These are phyloP conservation scores for Strigamia crassipes DNA, from an alignment of 2,888 invertebrate genomes.

Conservation along the genomic window DNA sequence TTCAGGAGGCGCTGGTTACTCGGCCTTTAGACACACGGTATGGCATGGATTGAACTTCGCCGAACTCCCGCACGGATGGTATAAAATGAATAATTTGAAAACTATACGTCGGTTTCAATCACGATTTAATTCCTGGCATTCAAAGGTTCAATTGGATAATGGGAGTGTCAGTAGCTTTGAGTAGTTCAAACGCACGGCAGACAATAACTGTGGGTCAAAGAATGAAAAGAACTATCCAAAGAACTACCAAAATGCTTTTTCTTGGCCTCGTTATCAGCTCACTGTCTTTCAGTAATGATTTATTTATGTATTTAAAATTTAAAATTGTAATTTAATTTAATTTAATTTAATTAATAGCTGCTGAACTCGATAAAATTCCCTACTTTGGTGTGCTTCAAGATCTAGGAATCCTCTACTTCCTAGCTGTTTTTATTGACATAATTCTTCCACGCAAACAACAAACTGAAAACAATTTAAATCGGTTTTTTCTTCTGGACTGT, in stretches of 20 bases:
- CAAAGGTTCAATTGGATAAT: not conserved
- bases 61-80: not conserved
- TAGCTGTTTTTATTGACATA: not conserved
- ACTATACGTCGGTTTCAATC: not conserved
- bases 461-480: not conserved
- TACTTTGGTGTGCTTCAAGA: not conserved
- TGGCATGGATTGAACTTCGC: not conserved
- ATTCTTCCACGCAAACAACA: not conserved
- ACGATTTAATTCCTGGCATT: not conserved
- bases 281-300: not conserved
- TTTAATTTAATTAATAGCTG: not conserved
- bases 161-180: not conserved
- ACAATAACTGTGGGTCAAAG: not conserved
- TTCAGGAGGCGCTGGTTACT: not conserved
- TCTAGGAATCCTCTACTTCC: not conserved
- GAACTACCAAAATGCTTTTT: not conserved
- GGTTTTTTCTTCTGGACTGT: not conserved
- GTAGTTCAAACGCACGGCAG: not conserved
- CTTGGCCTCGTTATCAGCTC: not conserved
- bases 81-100: not conserved
- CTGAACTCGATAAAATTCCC: not conserved
- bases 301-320: not conserved
- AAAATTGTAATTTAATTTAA: not conserved
- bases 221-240: not conserved
- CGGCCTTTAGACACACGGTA: not conserved